Conservation (phyloP, 2,113 vertebrate genomes). For the Tautogolabrus adspersus region DNA sequence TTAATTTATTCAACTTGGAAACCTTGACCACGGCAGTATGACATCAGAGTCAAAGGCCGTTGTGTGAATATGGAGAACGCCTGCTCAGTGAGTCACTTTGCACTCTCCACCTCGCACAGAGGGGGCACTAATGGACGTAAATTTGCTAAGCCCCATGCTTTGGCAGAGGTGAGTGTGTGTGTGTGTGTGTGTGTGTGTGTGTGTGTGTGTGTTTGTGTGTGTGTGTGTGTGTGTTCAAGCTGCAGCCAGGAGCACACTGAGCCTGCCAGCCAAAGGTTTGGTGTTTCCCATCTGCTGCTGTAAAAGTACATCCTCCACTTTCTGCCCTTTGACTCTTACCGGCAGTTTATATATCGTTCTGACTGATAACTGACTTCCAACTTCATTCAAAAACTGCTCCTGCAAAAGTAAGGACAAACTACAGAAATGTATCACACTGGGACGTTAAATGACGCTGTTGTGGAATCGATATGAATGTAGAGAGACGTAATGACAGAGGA, state of each 20-base stretch:
- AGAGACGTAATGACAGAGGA: no score
- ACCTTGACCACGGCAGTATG: no score
- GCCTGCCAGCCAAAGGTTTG: constrained; percentile 24
- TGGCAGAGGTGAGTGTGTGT: constrained; percentile 21
- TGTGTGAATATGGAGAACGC: not conserved
- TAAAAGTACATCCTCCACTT: not conserved
- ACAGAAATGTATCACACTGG: no score
- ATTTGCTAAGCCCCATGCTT: constrained; percentile 19
- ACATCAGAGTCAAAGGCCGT: no score
- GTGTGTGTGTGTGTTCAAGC: constrained; percentile 3
- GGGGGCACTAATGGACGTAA: constrained; percentile 15
- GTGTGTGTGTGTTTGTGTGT: no score
- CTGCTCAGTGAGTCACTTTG: constrained; percentile 26
- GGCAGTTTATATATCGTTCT: constrained; percentile 18
- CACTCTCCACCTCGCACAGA: constrained; percentile 39
- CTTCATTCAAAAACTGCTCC: no score
- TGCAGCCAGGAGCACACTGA: constrained; percentile 20
- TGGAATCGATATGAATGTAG: no score
- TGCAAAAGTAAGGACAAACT: no score
- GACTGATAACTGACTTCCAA: not conserved
- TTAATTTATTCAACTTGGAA: no score
- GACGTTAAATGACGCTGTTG: no score
- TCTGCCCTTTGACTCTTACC: not conserved
- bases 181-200: not conserved
- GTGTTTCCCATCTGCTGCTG: constrained; percentile 42